Conservation (phyloP, 2,113 vertebrate genomes). For the Hyperoodon ampullatus region DNA sequence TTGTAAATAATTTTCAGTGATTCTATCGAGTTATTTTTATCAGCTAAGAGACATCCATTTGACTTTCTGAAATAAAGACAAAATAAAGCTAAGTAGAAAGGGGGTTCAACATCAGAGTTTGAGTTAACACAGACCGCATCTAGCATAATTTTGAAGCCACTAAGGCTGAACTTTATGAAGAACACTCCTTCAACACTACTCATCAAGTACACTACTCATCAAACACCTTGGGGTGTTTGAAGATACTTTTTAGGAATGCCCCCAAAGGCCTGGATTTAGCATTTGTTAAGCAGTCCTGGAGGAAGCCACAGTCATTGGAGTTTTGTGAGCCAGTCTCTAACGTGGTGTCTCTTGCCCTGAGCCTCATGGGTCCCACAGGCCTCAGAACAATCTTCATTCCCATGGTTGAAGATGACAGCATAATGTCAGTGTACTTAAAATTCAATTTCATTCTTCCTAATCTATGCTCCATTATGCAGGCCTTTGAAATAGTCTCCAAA, state of each 20-base stretch:
- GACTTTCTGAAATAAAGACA: not conserved
- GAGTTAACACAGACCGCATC: not conserved
- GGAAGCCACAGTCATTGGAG: not conserved
- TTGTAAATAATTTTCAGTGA: not conserved
- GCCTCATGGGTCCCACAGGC: not conserved
- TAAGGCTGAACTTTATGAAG: not conserved
- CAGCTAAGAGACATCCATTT: not conserved
- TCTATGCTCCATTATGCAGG: constrained; percentile 37
- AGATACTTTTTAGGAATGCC: not conserved
- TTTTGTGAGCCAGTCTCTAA: not conserved
- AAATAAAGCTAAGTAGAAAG: not conserved
- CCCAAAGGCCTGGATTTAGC: not conserved
- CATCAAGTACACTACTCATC: no score
- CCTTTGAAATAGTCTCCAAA: constrained; percentile 73
- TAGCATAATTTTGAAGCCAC: not conserved
- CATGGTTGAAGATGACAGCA: not conserved
- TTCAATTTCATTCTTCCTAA: constrained; percentile 58
- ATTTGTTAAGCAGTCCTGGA: not conserved
- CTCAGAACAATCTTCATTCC: not conserved
- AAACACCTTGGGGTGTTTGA: no score
- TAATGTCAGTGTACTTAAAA: constrained; percentile 24
- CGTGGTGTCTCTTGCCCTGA: not conserved
- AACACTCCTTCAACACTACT: not conserved
- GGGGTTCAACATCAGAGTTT: not conserved
- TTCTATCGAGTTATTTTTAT: not conserved